A percentile compares a stretch with the other conserved stretches of the same genome.
Evolutionary conservation across 2,888 invertebrate species (phyloP).

Genomic region (Diplolepis rosae): DNA sequence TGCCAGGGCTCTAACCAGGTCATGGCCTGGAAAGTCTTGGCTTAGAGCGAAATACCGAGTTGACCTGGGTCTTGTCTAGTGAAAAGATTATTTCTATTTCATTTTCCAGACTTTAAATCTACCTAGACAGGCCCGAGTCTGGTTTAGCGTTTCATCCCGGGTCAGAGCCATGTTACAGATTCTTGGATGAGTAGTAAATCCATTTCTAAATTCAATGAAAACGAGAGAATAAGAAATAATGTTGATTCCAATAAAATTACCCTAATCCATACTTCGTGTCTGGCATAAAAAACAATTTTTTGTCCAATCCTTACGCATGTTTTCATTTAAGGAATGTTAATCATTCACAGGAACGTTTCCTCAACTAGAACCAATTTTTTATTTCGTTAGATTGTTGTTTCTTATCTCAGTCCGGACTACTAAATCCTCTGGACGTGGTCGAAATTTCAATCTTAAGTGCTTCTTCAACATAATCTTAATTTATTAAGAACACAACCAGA

Average conservation of each 20-base stretch:
- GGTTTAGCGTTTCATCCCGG: too few relatives aligned
- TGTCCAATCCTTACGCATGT: not conserved
- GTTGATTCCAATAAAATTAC: constrained; percentile 9
- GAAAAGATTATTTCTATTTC: too few relatives aligned
- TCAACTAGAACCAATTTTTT: not conserved
- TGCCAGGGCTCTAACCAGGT: too few relatives aligned
- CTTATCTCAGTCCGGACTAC: not conserved
- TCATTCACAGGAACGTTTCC: not conserved
- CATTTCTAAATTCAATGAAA: not conserved
- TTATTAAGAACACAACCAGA: too few relatives aligned
- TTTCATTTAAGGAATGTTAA: not conserved
- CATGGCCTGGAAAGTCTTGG: too few relatives aligned
- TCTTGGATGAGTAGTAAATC: not conserved
- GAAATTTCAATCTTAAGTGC: not conserved
- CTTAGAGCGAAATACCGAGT: too few relatives aligned
- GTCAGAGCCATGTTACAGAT: not conserved
- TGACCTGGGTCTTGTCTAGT: too few relatives aligned
- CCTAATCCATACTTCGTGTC: not conserved
- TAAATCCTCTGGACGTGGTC: not conserved
- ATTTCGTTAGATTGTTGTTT: too few relatives aligned
- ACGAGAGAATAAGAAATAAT: too few relatives aligned
- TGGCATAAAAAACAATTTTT: not conserved
- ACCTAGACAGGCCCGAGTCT: too few relatives aligned
- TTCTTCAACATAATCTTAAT: not conserved
- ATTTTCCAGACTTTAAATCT: too few relatives aligned